phyloP scores from a whole-genome alignment of 2,888 invertebrate species.

The Nemotelus nigrinus region DNA sequence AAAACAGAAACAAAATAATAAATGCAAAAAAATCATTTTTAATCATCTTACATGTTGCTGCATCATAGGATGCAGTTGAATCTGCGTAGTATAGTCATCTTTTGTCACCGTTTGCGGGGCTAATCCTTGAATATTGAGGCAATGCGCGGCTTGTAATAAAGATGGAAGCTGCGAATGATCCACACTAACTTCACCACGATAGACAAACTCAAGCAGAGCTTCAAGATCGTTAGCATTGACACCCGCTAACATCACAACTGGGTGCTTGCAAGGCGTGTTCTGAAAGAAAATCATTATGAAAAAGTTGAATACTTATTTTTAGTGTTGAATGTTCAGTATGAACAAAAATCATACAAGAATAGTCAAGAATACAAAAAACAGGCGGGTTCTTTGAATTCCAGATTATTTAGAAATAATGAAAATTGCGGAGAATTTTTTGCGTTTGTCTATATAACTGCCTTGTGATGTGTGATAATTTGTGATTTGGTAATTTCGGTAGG shows the following conservation, averaged over 20 bases:
- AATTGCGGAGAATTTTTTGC: too few species aligned
- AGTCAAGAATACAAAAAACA: too few species aligned
- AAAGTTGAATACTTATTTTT: background rate
- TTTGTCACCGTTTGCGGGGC: slow-evolving; percentile 67
- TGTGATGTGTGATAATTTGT: too few species aligned
- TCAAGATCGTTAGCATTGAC: slow-evolving; percentile 71
- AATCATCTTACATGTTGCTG: slow-evolving; percentile 61
- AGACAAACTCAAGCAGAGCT: slow-evolving; percentile 72
- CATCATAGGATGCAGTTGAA: slow-evolving; percentile 65
- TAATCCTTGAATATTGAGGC: slow-evolving; percentile 71
- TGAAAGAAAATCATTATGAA: slow-evolving; percentile 54
- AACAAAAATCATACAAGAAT: too few species aligned
- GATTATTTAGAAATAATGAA: too few species aligned
- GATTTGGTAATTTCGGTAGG: too few species aligned
- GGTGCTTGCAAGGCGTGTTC: slow-evolving; percentile 74
- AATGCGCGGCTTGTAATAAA: slow-evolving; percentile 71
- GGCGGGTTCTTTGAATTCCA: too few species aligned
- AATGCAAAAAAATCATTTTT: background rate
- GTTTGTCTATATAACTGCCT: too few species aligned
- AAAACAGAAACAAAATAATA: background rate
- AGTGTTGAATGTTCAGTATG: too few species aligned
- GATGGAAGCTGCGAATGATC: slow-evolving; percentile 72
- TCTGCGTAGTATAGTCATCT: slow-evolving; percentile 65
- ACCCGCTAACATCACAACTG: slow-evolving; percentile 73
- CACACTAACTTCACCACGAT: slow-evolving; percentile 72